phyloP scores from a whole-genome alignment of 2,888 invertebrate genomes.

The Cryptocephalus moraei region DNA sequence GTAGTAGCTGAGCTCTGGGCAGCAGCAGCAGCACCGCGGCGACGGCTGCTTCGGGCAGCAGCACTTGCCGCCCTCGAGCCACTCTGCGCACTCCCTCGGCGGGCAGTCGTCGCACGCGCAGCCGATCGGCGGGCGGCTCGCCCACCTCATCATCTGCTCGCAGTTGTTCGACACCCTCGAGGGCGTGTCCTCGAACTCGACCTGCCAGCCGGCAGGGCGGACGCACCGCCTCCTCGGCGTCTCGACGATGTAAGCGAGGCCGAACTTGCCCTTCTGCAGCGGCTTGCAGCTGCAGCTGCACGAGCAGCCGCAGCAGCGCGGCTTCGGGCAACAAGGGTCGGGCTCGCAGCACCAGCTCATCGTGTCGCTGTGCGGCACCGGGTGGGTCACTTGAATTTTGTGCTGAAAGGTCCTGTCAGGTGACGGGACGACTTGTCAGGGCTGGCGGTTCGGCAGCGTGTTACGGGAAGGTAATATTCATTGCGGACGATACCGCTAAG shows the following conservation, averaged over 20 bases:
- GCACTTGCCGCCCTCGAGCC: background rate
- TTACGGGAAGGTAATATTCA: too few relatives aligned
- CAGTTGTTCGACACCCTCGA: slow-evolving; percentile 28
- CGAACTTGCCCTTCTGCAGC: slow-evolving; percentile 29
- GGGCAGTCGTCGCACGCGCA: background rate
- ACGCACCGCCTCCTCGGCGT: slow-evolving; percentile 22
- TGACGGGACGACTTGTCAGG: too few relatives aligned
- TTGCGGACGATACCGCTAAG: too few relatives aligned
- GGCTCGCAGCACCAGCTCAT: too few relatives aligned
- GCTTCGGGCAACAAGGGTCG: too few relatives aligned
- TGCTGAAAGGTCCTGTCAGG: too few relatives aligned
- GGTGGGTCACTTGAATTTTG: too few relatives aligned
- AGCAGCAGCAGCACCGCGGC: background rate
- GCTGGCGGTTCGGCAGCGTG: too few relatives aligned
- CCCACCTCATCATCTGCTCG: slow-evolving; percentile 30
- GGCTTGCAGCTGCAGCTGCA: slow-evolving; percentile 4
- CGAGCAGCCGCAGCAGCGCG: background rate
- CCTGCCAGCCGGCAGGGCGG: slow-evolving; percentile 34
- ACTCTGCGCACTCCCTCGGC: background rate
- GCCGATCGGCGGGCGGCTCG: slow-evolving; percentile 27
- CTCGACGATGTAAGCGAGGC: slow-evolving; percentile 31
- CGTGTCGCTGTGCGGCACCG: too few relatives aligned
- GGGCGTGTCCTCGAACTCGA: slow-evolving; percentile 32
- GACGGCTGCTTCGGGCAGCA: background rate
- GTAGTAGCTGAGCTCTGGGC: too few relatives aligned